These are phyloP conservation scores for Aphyosemion australe DNA, from an alignment of 2,113 vertebrate species.

Conservation along the genomic window DNA sequence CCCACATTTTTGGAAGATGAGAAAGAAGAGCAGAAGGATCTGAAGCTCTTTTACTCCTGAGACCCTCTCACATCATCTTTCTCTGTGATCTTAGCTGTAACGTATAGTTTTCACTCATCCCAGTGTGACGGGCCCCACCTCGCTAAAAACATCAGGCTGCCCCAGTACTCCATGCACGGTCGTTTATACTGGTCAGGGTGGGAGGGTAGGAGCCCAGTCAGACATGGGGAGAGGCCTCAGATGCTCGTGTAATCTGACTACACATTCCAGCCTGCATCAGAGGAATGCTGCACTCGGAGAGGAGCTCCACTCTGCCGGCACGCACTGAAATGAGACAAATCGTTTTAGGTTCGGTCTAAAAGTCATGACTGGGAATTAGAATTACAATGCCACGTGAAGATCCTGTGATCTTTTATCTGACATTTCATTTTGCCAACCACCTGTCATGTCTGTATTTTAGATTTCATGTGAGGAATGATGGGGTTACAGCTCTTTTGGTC, in stretches of 20 bases:
- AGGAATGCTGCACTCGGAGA: slow-evolving; percentile 52
- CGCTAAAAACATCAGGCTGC: slow-evolving; percentile 28
- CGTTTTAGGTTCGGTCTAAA: background rate
- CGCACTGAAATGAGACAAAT: slow-evolving; percentile 6
- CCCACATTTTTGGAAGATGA: slow-evolving; percentile 82
- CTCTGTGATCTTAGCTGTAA: slow-evolving; percentile 46
- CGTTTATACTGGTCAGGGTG: slow-evolving; percentile 32
- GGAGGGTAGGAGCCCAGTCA: slow-evolving; percentile 40
- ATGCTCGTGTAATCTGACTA: slow-evolving; percentile 56
- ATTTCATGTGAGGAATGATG: too few relatives aligned
- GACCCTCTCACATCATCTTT: slow-evolving; percentile 51
- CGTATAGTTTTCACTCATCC: slow-evolving; percentile 40
- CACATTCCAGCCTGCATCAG: slow-evolving; percentile 56
- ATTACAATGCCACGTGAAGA: background rate
- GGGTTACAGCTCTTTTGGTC: too few relatives aligned
- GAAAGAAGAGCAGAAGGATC: slow-evolving; percentile 71
- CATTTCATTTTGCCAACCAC: too few relatives aligned
- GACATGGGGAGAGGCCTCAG: slow-evolving; percentile 53
- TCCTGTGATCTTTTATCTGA: background rate
- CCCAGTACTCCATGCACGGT: slow-evolving; percentile 9
- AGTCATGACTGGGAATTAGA: background rate
- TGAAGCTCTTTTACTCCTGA: slow-evolving; percentile 52
- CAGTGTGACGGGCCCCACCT: slow-evolving; percentile 43
- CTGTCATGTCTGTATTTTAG: too few relatives aligned
- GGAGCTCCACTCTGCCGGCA: slow-evolving; percentile 19